phyloP scores from a whole-genome alignment of 2,797 vertebrate species.

The Galagoides demidoff region DNA sequence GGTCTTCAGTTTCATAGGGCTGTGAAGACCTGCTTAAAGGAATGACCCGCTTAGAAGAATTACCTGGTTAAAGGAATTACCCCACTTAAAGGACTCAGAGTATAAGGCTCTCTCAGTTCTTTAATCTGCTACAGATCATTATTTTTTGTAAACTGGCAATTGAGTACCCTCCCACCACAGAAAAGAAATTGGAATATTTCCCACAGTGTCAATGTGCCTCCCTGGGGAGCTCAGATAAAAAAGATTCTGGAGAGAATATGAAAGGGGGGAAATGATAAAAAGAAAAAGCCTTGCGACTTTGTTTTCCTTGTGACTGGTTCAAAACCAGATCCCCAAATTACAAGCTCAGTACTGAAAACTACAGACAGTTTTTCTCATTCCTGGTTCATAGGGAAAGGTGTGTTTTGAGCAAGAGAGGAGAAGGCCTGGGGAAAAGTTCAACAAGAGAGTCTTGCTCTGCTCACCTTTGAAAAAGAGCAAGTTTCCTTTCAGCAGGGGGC shows the following conservation, averaged over 20 bases:
- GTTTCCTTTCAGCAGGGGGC: not conserved
- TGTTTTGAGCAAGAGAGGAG: not conserved
- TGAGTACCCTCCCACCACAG: not conserved
- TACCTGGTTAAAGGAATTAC: constrained; percentile 64
- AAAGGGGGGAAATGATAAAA: not conserved
- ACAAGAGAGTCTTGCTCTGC: not conserved
- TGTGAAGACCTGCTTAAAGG: constrained; percentile 77
- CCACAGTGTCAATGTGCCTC: not conserved
- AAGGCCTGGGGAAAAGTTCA: not conserved
- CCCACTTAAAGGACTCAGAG: constrained; percentile 59
- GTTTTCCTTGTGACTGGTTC: constrained; percentile 4
- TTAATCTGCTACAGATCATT: constrained; percentile 71
- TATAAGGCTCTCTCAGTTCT: constrained; percentile 40
- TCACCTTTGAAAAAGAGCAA: not conserved
- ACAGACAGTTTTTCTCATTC: not conserved
- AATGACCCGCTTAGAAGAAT: constrained; percentile 73
- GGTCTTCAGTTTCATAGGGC: constrained; percentile 74
- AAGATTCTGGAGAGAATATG: not conserved
- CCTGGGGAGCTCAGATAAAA: not conserved
- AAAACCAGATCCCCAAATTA: not conserved
- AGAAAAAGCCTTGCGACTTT: not conserved
- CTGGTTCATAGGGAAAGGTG: not conserved
- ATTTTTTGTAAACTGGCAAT: constrained; percentile 65
- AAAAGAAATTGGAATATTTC: constrained; percentile 18
- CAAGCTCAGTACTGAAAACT: not conserved